A percentile compares a stretch with the other conserved stretches of the same genome.
These are phyloP conservation scores for Glomeris maerens DNA, from an alignment of 1,140 invertebrate species.

Conservation along the genomic window DNA sequence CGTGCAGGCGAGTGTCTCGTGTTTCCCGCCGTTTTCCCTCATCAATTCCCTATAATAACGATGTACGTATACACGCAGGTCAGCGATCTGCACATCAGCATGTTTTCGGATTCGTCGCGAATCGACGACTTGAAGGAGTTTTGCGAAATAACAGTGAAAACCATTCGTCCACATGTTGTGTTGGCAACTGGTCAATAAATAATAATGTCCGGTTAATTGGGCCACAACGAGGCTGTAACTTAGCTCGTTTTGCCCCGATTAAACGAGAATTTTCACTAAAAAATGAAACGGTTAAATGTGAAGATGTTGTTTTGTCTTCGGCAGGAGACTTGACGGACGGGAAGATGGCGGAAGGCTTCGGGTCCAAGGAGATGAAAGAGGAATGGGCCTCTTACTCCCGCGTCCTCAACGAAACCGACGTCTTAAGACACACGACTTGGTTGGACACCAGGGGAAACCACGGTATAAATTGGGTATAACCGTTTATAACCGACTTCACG, in stretches of 20 bases:
- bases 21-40: too few species aligned
- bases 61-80: too few species aligned
- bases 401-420: constrained; percentile 49
- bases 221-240: not conserved
- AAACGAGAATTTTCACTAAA: constrained; percentile 5
- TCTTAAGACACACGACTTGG: constrained; percentile 59
- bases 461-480: constrained; percentile 36
- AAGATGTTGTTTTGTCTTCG: constrained; percentile 11
- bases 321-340: constrained; percentile 79
- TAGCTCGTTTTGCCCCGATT: constrained; percentile 5
- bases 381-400: constrained; percentile 74
- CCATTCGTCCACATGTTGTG: constrained; percentile 63
- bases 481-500: not conserved
- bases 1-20: too few species aligned
- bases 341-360: constrained; percentile 57
- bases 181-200: constrained; percentile 51
- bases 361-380: constrained; percentile 61
- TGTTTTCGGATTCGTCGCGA: constrained; percentile 58
- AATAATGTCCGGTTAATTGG: constrained; percentile 1
- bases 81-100: too few species aligned
- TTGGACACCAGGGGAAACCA: constrained; percentile 89
- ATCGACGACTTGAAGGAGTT: constrained; percentile 65
- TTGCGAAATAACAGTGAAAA: constrained; percentile 54
- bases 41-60: too few species aligned
- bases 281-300: constrained; percentile 10